Base-by-base conservation (phyloP, 2,888 invertebrate species). In the Miltochrista miniata region DNA sequence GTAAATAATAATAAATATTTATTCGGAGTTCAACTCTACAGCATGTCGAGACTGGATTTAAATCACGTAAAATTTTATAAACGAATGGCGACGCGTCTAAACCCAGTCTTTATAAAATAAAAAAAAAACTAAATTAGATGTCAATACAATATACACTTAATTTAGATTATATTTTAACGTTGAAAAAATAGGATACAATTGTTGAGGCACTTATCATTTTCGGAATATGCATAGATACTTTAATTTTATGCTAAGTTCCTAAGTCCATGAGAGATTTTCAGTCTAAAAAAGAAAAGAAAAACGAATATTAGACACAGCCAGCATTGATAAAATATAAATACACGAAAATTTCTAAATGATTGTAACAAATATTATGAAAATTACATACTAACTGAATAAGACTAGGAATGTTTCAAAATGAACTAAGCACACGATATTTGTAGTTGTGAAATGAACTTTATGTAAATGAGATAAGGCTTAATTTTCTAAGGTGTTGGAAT, bases 11-110 rank as follows among this genome's bases (percentile, higher is more conserved):
- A 78, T 76, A 78, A 81, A 79, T 77, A 82, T 72, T 83, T 83
- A 84, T 81, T 83, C 60, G 75, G 79, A 81, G 76, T 63, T 83
- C 75, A 56, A 81, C 79, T 78, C 80, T 64, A 63, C 68, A 63
- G 60, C 49, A 37, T 56, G 54, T 59, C 38, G 50, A 55, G 58
- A 70, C 63, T 53, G 64, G 59, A 61, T 45, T 57, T 52, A 42
- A 44, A 42, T 51, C 56, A 51, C 55, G 48, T 52, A 18, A 59
- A 64, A 45, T 37, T 45, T 45, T 52, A 68, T 31, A 54, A n/a
- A 41, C 52, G 42, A 54, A 56, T 43, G 46, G 55, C 59, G 61
- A 57, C 52, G 36, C 18, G 38, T 50, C 40, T 37, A 59, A 65
- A 59, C 39, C 61, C 62, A 57, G 44, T 52, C 56, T 39, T 9